Percentiles rank a stretch among this genome's conserved stretches.
Conservation (phyloP, 2,797 vertebrate genomes). For the Sebastes goodei region DNA sequence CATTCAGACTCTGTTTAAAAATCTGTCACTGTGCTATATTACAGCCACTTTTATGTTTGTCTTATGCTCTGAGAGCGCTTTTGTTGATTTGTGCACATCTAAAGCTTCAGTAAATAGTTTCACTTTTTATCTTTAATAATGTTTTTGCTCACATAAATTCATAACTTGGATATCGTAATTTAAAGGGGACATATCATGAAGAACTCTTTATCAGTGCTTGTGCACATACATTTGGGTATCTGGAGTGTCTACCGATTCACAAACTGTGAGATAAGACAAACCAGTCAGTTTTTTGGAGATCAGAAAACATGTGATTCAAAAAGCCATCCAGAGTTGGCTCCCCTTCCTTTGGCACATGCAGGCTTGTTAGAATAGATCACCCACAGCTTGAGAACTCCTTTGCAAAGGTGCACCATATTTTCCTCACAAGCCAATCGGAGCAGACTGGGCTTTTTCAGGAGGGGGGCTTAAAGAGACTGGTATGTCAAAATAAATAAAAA, state of each 20-base stretch:
- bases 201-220: accelerated
- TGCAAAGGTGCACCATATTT: too few species aligned
- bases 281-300: too few species aligned
- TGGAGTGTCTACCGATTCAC: too few species aligned
- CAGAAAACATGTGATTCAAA: too few species aligned
- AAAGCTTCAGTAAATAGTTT: not conserved
- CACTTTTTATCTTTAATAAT: not conserved
- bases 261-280: too few species aligned
- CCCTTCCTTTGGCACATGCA: not conserved
- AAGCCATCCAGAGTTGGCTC: not conserved
- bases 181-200: too few species aligned
- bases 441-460: too few species aligned
- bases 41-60: slow-evolving; percentile 7
- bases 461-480: too few species aligned
- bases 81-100: not conserved
- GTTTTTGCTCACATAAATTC: not conserved
- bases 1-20: slow-evolving; percentile 19
- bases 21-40: not conserved
- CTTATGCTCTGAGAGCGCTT: not conserved
- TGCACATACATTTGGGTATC: too few species aligned
- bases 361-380: not conserved
- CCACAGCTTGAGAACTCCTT: too few species aligned
- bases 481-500: too few species aligned
- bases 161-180: not conserved
- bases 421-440: too few species aligned